Evolutionary conservation across 2,113 vertebrate species (phyloP).

Genomic region (Hypanus sabinus): DNA sequence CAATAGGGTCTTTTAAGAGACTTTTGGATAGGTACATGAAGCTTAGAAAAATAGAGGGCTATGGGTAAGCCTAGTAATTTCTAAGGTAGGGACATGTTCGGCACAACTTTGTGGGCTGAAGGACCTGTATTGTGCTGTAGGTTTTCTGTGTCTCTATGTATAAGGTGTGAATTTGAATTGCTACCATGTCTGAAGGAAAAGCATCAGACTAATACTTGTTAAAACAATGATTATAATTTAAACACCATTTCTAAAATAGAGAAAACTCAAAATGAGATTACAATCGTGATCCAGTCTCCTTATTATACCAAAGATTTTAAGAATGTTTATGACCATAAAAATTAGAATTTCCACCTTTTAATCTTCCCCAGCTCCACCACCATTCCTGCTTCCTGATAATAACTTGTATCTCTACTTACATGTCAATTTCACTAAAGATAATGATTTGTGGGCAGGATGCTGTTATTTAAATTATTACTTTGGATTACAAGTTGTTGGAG

Average conservation of each 20-base stretch:
- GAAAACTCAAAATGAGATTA: background rate
- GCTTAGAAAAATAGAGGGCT: no score
- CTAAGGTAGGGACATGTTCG: no score
- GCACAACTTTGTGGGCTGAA: no score
- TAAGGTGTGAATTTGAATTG: background rate
- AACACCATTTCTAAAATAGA: background rate
- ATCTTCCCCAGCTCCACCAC: background rate
- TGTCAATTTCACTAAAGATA: background rate
- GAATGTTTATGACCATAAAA: background rate
- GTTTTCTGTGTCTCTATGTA: no score
- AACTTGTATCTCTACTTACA: background rate
- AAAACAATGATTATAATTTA: background rate
- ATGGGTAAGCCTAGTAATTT: no score
- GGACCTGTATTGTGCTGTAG: no score
- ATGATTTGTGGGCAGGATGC: background rate
- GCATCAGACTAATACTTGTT: background rate
- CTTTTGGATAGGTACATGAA: no score
- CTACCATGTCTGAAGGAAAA: background rate
- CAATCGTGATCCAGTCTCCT: background rate
- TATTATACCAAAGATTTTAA: background rate
- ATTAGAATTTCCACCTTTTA: background rate
- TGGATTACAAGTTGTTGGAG: background rate
- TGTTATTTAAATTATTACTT: background rate
- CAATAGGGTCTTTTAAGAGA: no score
- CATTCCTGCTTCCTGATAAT: background rate